Conservation (phyloP, 1,140 invertebrate species). For the Brevipalpus yothersi region DNA sequence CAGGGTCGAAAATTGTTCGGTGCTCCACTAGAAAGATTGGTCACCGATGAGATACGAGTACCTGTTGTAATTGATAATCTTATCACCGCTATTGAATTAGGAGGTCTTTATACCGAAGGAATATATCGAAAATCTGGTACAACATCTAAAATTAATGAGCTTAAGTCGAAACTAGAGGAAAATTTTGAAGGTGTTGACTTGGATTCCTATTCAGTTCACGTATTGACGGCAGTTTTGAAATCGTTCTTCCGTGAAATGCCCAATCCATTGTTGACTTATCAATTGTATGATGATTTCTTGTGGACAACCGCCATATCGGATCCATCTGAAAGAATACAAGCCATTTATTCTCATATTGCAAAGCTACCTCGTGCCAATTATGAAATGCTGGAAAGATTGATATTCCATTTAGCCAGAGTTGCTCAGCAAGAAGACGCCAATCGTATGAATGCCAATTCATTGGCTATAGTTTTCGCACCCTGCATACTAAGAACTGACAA, state of each 20-base stretch:
- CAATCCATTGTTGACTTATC: conserved; percentile 72
- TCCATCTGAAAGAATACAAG: conserved; percentile 10
- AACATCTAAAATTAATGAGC: conserved; percentile 20
- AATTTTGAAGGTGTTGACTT: conserved; percentile 28
- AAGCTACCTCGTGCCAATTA: conserved; percentile 70
- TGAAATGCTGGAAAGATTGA: conserved; percentile 66
- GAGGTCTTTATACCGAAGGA: conserved; percentile 70
- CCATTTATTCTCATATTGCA: conserved; percentile 29
- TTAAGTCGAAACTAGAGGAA: conserved; percentile 19
- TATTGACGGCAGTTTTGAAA: conserved; percentile 71
- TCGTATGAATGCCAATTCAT: conserved; percentile 65
- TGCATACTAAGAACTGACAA: conserved; percentile 69
- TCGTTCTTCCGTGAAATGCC: conserved; percentile 73
- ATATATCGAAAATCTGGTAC: conserved; percentile 79
- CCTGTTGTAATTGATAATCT: conserved; percentile 62
- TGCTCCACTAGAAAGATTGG: conserved; percentile 37
- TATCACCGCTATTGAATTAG: conserved; percentile 67
- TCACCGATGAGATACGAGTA: conserved; percentile 34
- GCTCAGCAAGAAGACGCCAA: conserved; percentile 64
- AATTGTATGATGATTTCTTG: conserved; percentile 79
- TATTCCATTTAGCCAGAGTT: conserved; percentile 72
- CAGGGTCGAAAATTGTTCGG: conserved; percentile 35
- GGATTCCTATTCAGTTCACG: conserved; percentile 44
- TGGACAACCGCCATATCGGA: conserved; percentile 33
- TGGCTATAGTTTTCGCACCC: conserved; percentile 84